These are phyloP conservation scores for Drosophila neonasuta DNA, from an alignment of 2,888 invertebrate species.

Conservation along the genomic window DNA sequence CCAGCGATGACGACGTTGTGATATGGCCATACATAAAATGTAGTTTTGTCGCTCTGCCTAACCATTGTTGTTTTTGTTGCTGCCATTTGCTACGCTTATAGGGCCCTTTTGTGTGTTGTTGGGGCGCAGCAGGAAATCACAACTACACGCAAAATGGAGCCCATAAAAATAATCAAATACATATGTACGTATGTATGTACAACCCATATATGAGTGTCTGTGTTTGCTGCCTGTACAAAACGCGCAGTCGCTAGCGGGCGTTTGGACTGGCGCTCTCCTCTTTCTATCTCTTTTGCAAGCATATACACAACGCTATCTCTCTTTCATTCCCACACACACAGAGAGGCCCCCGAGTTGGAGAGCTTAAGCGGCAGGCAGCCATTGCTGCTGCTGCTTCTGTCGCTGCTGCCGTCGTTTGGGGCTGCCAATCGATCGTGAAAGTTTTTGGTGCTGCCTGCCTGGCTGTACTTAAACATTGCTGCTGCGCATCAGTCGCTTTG, in stretches of 20 bases:
- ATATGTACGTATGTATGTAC: background rate
- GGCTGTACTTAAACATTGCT: constrained; percentile 62
- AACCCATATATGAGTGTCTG: constrained; percentile 3
- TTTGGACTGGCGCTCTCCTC: constrained; percentile 11
- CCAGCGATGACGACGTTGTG: constrained; percentile 55
- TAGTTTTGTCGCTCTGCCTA: constrained; percentile 66
- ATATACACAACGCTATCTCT: constrained; percentile 4
- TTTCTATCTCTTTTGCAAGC: constrained; percentile 31
- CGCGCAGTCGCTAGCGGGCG: constrained; percentile 56
- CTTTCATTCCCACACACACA: constrained; percentile 27
- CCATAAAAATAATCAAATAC: constrained; percentile 45
- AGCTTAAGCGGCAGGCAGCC: constrained; percentile 55
- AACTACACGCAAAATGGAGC: constrained; percentile 53
- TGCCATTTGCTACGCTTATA: constrained; percentile 43
- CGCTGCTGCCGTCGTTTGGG: constrained; percentile 26
- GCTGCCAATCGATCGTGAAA: constrained; percentile 67
- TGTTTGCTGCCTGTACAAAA: constrained; percentile 29
- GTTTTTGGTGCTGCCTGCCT: constrained; percentile 54
- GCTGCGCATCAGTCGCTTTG: constrained; percentile 72
- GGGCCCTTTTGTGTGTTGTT: constrained; percentile 59
- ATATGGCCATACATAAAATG: constrained; percentile 62
- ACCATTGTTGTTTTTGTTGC: constrained; percentile 28
- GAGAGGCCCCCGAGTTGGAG: constrained; percentile 23
- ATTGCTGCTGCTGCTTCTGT: constrained; percentile 27
- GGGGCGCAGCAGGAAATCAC: constrained; percentile 75